Evolutionary conservation across 2,113 vertebrate genomes (phyloP).

Genomic region (Lethenteron camtschaticum): DNA sequence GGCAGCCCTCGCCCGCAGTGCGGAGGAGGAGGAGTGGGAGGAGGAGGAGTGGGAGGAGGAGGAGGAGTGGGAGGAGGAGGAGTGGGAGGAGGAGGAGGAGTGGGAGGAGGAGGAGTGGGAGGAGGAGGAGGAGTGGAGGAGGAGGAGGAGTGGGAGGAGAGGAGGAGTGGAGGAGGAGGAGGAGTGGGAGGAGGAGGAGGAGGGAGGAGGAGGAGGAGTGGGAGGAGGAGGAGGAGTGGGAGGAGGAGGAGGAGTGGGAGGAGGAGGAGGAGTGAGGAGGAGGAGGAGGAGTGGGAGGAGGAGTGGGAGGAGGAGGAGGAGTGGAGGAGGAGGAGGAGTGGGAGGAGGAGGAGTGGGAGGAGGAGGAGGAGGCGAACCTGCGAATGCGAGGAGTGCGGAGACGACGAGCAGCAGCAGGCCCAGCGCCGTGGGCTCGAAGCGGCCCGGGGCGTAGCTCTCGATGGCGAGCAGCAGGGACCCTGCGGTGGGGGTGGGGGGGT

Average conservation of each 20-base stretch:
- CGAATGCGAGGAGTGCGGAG: slow-evolving; percentile 27
- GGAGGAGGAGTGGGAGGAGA: too few relatives aligned
- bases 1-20: too few relatives aligned
- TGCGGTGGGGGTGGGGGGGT: slow-evolving; percentile 10
- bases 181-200: neutral
- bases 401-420: slow-evolving; percentile 40
- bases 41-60: too few relatives aligned
- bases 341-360: too few relatives aligned
- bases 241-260: neutral
- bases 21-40: neutral
- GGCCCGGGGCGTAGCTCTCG: slow-evolving; percentile 27
- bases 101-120: neutral
- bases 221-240: neutral
- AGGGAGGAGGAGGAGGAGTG: neutral
- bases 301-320: too few relatives aligned
- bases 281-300: too few relatives aligned
- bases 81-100: neutral
- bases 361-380: slow-evolving; percentile 25
- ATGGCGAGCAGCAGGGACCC: slow-evolving; percentile 40
- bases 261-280: too few relatives aligned
- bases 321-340: neutral
- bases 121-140: neutral
- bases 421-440: slow-evolving; percentile 22
- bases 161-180: too few relatives aligned
- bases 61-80: neutral